These are phyloP conservation scores for Eupristina koningsbergeri DNA, from an alignment of 1,140 invertebrate genomes.

Conservation along the genomic window DNA sequence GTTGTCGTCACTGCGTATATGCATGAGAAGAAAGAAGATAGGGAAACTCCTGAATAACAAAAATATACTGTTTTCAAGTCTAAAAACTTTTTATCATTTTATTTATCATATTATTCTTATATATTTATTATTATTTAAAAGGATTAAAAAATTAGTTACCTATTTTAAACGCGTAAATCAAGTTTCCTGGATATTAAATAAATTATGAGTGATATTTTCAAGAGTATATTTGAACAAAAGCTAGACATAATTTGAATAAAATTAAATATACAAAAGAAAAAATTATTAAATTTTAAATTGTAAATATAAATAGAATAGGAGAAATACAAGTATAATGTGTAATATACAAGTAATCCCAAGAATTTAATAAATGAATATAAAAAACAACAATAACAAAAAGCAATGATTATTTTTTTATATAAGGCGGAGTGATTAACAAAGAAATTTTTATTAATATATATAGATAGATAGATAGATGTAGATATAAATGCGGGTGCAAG, in stretches of 20 bases:
- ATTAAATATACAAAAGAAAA: slow-evolving; percentile 18
- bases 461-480: too few species aligned
- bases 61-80: slow-evolving; percentile 33
- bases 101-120: neutral
- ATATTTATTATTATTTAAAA: slow-evolving; percentile 20
- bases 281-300: too few species aligned
- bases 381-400: too few species aligned
- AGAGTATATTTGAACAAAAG: slow-evolving; percentile 36
- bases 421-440: too few species aligned
- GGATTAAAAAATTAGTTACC: too few species aligned
- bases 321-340: too few species aligned
- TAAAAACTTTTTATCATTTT: slow-evolving; percentile 26
- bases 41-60: slow-evolving; percentile 1
- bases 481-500: too few species aligned
- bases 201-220: neutral
- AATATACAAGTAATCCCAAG: too few species aligned
- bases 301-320: too few species aligned
- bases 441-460: too few species aligned
- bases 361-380: too few species aligned
- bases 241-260: slow-evolving; percentile 3
- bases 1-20: neutral
- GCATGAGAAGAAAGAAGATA: neutral
- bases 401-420: too few species aligned
- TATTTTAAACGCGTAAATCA: slow-evolving; percentile 17
- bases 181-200: neutral